Percentiles rank a stretch among this genome's conserved stretches.
Evolutionary conservation across 2,888 invertebrate species (phyloP).

Genomic region (Cerceris ruficornis): DNA sequence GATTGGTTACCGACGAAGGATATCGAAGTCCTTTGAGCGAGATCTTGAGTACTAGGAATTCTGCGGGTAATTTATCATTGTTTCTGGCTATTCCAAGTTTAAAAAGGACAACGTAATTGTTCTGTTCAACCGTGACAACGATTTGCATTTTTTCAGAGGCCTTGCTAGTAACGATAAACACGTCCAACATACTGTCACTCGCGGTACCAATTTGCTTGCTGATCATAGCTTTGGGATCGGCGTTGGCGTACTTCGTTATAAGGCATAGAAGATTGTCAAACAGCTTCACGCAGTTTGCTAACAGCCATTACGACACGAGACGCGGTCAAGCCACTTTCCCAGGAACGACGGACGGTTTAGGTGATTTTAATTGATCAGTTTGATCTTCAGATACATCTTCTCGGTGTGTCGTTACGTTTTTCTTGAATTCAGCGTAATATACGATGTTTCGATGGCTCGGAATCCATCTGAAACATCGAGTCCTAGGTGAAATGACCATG

Average conservation of each 20-base stretch:
- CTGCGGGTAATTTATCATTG: constrained; percentile 73
- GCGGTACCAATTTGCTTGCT: constrained; percentile 84
- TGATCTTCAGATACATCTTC: not conserved
- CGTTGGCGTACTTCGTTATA: constrained; percentile 86
- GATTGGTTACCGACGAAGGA: constrained; percentile 85
- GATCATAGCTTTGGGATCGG: constrained; percentile 83
- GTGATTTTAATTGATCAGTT: constrained; percentile 79
- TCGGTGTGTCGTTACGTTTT: too few species aligned
- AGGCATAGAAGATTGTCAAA: constrained; percentile 89
- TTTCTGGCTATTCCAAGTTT: not conserved
- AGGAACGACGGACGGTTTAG: constrained; percentile 86
- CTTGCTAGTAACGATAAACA: constrained; percentile 72
- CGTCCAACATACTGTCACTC: constrained; percentile 81
- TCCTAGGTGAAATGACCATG: too few species aligned
- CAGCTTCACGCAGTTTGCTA: constrained; percentile 91
- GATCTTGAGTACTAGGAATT: constrained; percentile 80
- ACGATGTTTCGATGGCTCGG: too few species aligned
- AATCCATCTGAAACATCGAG: too few species aligned
- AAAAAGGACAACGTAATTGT: not conserved
- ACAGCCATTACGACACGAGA: constrained; percentile 92
- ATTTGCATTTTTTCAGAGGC: not conserved
- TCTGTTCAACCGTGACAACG: not conserved
- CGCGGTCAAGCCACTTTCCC: constrained; percentile 94
- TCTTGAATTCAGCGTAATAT: too few species aligned
- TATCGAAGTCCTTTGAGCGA: constrained; percentile 86